These are phyloP conservation scores for Embiotoca jacksoni DNA, from an alignment of 2,113 vertebrate genomes.

Conservation along the genomic window DNA sequence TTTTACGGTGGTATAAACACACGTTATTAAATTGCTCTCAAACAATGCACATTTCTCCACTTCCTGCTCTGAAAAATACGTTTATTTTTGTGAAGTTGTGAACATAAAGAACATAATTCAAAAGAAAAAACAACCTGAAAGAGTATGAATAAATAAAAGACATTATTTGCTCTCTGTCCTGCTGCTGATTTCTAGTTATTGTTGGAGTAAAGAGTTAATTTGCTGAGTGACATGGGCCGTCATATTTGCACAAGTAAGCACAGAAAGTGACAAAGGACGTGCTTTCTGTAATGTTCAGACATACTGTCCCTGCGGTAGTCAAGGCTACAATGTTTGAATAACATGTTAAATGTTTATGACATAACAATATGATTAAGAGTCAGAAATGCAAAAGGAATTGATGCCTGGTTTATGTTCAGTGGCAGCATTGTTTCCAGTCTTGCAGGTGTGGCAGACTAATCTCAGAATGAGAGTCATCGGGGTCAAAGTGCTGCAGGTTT, in stretches of 20 bases:
- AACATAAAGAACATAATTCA: background rate
- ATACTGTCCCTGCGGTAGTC: background rate
- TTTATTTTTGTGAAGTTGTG: background rate
- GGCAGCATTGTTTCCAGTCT: too few relatives aligned
- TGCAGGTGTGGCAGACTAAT: too few relatives aligned
- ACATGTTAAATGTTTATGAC: too few relatives aligned
- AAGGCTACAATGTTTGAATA: background rate
- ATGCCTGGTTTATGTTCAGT: too few relatives aligned
- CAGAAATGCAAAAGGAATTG: too few relatives aligned
- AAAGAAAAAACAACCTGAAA: background rate
- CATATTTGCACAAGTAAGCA: slow-evolving; percentile 12
- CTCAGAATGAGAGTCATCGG: too few relatives aligned
- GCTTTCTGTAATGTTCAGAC: background rate
- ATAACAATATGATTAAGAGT: too few relatives aligned
- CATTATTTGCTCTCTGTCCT: background rate
- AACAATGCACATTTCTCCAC: slow-evolving; percentile 5
- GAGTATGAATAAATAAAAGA: slow-evolving; percentile 35
- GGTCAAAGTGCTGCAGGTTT: too few relatives aligned
- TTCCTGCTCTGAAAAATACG: slow-evolving; percentile 8
- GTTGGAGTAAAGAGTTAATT: slow-evolving; percentile 12
- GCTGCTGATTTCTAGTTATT: slow-evolving; percentile 14
- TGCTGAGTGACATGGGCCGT: background rate
- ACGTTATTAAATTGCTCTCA: background rate
- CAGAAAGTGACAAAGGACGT: background rate
- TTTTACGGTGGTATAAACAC: background rate